Base-by-base conservation (phyloP, 1,140 invertebrate species). In the Colletes latitarsis region DNA sequence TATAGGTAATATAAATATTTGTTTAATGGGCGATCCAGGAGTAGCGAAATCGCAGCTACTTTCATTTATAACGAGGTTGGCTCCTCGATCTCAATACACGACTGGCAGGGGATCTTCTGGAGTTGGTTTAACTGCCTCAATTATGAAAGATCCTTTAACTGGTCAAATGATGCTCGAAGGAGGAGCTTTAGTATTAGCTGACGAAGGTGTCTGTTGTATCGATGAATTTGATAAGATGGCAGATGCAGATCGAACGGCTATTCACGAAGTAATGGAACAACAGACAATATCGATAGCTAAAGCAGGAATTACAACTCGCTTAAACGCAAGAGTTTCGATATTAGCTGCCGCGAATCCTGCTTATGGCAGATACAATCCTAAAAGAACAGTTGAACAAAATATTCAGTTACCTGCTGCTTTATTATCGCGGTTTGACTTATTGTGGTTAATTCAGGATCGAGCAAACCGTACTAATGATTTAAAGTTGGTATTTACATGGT, bases 171-270 rank as follows among this genome's bases (percentile, higher is more conserved):
- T 97, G 84, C 92, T 99, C 90, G 99, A 99, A 93, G 99, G 99
- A 52, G 99, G 99, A 30, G 98, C 99, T n/a, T 93, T 99, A 2
- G 99, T 99, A 14, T 91, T 99, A 64, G 99, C 99, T 17, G 99
- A 99, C 94, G 96, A 98, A 89, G 97, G 99, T 39, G 97, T 99
- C 55, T 99, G 99, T 92, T 99, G 99, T 91, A 99, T 99, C 92
- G 99, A 99, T 91, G 99, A 99, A 94, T 99, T 99, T 94, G 99
- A 99, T 93, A 99, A 99, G 94, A 99, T 99, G 99, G 97, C 98
- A 62, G 99, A 99, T 77, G 91, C 92, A 15, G 99, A 99, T 93
- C 95, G 99, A 88, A 99, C 98, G 0, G 98, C 99, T 58, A 99
- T 99, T 88, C 99, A 99, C 92, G 99, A 99, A 94, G 98, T 99